These are phyloP conservation scores for Falco rusticolus DNA, from an alignment of 2,797 vertebrate genomes.

Conservation along the genomic window DNA sequence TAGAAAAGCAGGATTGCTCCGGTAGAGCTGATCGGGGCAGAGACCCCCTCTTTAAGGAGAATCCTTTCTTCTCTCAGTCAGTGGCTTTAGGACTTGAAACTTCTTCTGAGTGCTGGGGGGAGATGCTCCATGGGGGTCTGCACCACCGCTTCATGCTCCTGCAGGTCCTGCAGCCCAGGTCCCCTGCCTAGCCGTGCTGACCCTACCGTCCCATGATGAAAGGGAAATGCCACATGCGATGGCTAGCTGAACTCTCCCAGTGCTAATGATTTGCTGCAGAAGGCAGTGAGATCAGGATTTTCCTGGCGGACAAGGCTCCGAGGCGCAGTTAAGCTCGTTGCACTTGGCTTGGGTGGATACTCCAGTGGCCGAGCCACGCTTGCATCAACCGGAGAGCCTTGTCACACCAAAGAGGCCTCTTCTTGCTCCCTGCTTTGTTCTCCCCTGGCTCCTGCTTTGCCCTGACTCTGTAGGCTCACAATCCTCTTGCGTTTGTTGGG, in stretches of 20 bases:
- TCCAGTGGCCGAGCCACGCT: fast-evolving
- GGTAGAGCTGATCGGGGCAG: background rate
- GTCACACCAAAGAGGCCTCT: background rate
- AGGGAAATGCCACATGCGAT: background rate
- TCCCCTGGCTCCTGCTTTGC: background rate
- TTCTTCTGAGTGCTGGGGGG: background rate
- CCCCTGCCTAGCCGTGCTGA: fast-evolving
- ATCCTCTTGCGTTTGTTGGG: background rate
- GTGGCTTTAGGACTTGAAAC: background rate
- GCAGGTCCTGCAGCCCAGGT: background rate
- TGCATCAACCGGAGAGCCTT: background rate
- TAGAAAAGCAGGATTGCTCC: background rate
- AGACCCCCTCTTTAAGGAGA: background rate
- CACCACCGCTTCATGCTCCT: background rate
- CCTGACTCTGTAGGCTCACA: background rate
- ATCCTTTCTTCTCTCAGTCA: background rate
- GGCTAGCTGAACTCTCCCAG: background rate
- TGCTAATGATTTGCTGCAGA: background rate
- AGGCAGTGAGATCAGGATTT: background rate
- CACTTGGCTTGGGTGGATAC: background rate
- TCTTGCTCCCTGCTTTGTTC: background rate
- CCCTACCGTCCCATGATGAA: too few relatives aligned
- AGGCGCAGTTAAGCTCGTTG: background rate
- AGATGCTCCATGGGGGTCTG: background rate
- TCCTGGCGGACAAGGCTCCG: background rate